These are phyloP conservation scores for Dipodomys ordii DNA, from an alignment of 2,113 vertebrate species.

Conservation along the genomic window DNA sequence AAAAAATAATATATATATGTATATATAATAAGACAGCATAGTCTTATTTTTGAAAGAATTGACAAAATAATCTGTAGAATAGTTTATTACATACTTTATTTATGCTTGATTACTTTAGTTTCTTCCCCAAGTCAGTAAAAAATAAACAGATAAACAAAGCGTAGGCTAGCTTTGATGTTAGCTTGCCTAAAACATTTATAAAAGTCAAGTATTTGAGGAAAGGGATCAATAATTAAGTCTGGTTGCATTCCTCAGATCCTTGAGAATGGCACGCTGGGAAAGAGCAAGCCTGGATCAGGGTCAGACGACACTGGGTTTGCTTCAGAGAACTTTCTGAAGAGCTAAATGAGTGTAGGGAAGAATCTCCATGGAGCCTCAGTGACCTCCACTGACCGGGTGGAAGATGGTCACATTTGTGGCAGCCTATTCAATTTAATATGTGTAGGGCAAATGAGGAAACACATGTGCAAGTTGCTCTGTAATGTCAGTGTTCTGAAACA, in stretches of 20 bases:
- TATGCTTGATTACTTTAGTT: not conserved
- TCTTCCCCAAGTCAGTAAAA: not conserved
- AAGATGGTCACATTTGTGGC: not conserved
- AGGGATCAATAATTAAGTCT: not conserved
- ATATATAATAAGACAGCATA: not conserved
- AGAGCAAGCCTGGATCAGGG: not conserved
- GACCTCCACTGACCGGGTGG: not conserved
- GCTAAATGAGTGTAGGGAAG: not conserved
- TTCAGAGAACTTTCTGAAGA: not conserved
- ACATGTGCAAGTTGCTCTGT: not conserved
- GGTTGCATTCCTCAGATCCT: not conserved
- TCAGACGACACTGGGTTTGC: not conserved
- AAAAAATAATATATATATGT: not conserved
- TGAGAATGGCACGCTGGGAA: not conserved
- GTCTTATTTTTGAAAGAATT: not conserved
- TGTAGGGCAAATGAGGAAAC: too few relatives aligned
- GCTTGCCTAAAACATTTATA: not conserved
- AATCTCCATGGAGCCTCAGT: not conserved
- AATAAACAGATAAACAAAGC: not conserved
- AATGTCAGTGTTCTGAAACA: constrained; percentile 15
- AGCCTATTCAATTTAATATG: not conserved
- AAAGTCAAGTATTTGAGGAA: not conserved
- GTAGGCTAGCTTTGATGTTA: not conserved
- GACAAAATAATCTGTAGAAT: not conserved
- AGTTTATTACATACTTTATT: not conserved